Evolutionary conservation across 2,888 invertebrate species (phyloP).

Genomic region (Leptinotarsa rubiginosa): DNA sequence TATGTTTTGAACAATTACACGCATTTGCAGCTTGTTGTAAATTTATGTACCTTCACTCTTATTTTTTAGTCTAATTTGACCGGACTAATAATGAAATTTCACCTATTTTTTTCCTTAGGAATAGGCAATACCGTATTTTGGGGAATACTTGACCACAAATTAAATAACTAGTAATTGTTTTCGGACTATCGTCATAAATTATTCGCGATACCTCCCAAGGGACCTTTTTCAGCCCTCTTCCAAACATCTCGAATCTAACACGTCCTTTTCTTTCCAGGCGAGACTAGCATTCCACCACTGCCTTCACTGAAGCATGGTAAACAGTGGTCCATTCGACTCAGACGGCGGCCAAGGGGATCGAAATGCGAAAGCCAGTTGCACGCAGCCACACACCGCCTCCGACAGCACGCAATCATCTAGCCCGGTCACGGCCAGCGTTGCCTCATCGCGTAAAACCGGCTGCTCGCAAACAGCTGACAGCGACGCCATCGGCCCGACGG

Average conservation of each 20-base stretch:
- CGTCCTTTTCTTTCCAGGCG: slow-evolving; percentile 22
- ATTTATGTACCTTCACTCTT: too few species aligned
- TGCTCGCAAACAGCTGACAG: slow-evolving; percentile 47
- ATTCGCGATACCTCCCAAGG: too few species aligned
- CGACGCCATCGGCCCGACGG: slow-evolving; percentile 53
- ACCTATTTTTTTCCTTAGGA: too few species aligned
- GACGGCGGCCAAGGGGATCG: slow-evolving; percentile 55
- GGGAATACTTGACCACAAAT: too few species aligned
- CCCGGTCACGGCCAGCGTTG: slow-evolving; percentile 47
- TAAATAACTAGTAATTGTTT: too few species aligned
- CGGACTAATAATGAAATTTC: too few species aligned
- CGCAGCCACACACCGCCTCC: slow-evolving; percentile 51
- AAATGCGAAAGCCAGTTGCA: slow-evolving; percentile 56
- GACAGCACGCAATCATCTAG: slow-evolving; percentile 51
- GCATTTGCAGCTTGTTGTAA: too few species aligned
- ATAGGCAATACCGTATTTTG: too few species aligned
- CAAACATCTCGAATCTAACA: background rate
- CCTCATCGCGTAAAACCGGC: slow-evolving; percentile 52
- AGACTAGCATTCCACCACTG: background rate
- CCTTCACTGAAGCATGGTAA: slow-evolving; percentile 58
- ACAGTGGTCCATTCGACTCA: slow-evolving; percentile 61
- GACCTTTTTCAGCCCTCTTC: background rate
- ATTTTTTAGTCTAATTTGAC: too few species aligned
- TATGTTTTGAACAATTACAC: too few species aligned
- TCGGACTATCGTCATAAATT: too few species aligned